Base-by-base conservation (phyloP, 2,888 invertebrate genomes). In the Rhodophaea formosa region DNA sequence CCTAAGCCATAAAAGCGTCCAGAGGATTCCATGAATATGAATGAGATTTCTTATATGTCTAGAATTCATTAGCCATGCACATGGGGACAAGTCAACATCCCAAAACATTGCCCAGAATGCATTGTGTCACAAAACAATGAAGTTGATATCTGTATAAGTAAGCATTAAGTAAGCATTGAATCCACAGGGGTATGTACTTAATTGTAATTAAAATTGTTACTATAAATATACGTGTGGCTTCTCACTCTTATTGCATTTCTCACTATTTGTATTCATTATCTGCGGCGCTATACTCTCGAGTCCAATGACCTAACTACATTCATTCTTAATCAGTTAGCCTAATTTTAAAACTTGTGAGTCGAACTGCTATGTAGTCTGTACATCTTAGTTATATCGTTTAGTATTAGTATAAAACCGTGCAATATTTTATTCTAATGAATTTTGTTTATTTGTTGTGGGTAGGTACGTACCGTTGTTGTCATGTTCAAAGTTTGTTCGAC, bases 101-200 rank as follows among this genome's bases (percentile, higher is more conserved):
- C 70, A 79, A 79, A 80, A 79, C 76, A 79, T 74, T 68, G 70
- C 66, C 68, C 66, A 70, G 70, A 72, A 68, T 64, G 67, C 79
- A 84, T 84, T 83, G 84, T 83, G 72, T 78, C 69, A 64, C 59
- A 14, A 71, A 77, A 79, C 81, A 82, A 80, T 80, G 72, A 78
- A 75, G 70, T 69, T 68, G 67, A 61, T 66, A 60, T 64, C 64
- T 67, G 64, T 62, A 53, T 54, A 49, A 29, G 44, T 30, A 14
- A 16, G n/a, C n/a, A 16, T 3, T 29, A 14, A 30, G n/a, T 3
- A 35, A 23, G 23, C 23, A 23, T 23, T 23, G 23, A 5, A 23
- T 23, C 10, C 8, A 8, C 1, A 35, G 12, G 32, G 32, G 47
- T 47, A 47, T 5, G 32, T 30, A 32, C 8, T 51, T 10, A 15